Conservation (phyloP, 2,113 vertebrate genomes). For the Illadopsis cleaveri region DNA sequence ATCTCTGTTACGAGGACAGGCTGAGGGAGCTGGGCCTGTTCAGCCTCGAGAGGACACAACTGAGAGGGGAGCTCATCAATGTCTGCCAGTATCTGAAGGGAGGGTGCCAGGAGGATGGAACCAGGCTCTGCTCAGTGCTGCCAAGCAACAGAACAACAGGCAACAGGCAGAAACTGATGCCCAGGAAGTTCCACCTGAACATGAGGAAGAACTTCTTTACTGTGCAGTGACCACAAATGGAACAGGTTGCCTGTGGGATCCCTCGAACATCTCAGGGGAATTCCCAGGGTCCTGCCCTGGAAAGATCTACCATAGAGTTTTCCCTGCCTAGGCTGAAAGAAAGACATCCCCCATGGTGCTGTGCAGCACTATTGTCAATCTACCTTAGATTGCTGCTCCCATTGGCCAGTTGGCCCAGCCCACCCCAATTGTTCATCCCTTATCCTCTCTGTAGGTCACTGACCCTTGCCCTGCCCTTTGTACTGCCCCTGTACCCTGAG, state of each 20-base stretch:
- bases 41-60: accelerated
- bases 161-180: accelerated
- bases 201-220: neutral
- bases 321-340: neutral
- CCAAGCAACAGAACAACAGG: neutral
- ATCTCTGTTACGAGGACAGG: accelerated
- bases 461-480: neutral
- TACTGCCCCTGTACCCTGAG: neutral
- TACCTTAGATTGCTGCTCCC: too few species aligned
- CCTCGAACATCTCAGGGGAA: neutral
- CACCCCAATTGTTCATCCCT: too few species aligned
- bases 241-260: neutral
- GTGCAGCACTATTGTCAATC: neutral
- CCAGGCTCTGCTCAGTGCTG: neutral
- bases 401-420: neutral
- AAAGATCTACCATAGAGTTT: neutral
- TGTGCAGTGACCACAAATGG: neutral
- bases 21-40: neutral
- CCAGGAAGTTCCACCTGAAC: neutral
- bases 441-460: neutral
- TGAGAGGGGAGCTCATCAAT: neutral
- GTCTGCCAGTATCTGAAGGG: neutral
- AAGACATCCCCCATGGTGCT: neutral
- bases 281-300: neutral
- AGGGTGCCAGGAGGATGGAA: neutral